A percentile compares a stretch with the other conserved stretches of the same genome.
Evolutionary conservation across 2,888 invertebrate species (phyloP).

Genomic region (Geotrupes spiniger): DNA sequence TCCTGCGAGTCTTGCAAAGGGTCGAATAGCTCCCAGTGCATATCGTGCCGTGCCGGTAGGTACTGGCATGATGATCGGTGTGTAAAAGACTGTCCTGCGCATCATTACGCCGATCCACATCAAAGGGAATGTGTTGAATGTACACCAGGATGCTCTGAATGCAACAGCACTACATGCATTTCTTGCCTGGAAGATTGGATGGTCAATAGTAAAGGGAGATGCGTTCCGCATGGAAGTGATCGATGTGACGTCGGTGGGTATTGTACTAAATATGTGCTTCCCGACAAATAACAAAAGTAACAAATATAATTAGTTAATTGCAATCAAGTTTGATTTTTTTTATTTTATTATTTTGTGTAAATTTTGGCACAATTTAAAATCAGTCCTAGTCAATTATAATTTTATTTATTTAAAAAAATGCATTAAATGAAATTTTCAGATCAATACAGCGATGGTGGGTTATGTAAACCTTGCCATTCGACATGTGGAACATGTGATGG

Average conservation of each 20-base stretch:
- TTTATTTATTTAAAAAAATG: slow-evolving; percentile 12
- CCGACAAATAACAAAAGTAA: too few species aligned
- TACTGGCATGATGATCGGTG: slow-evolving; percentile 73
- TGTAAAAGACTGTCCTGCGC: slow-evolving; percentile 67
- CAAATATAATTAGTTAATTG: too few species aligned
- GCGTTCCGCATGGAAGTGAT: slow-evolving; percentile 67
- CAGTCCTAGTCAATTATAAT: background rate
- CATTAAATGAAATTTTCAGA: slow-evolving; percentile 56
- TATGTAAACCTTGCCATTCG: slow-evolving; percentile 72
- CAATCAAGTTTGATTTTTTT: too few species aligned
- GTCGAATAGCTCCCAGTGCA: slow-evolving; percentile 73
- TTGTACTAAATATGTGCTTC: too few species aligned
- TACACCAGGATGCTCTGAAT: slow-evolving; percentile 73
- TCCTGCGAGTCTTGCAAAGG: slow-evolving; percentile 81
- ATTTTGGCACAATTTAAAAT: background rate
- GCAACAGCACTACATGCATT: slow-evolving; percentile 70
- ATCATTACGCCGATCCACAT: slow-evolving; percentile 74
- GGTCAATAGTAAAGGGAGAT: slow-evolving; percentile 71
- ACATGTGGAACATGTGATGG: slow-evolving; percentile 84
- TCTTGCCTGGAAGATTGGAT: slow-evolving; percentile 74
- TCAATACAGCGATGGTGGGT: slow-evolving; percentile 69
- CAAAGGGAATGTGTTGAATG: slow-evolving; percentile 78
- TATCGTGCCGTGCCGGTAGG: slow-evolving; percentile 72
- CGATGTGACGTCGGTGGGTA: slow-evolving; percentile 68
- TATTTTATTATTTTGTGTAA: too few species aligned